Evolutionary conservation across 1,140 invertebrate species (phyloP), one percentile per base, ranked within the genome.

Genomic region (Drosophila triauraria): DNA sequence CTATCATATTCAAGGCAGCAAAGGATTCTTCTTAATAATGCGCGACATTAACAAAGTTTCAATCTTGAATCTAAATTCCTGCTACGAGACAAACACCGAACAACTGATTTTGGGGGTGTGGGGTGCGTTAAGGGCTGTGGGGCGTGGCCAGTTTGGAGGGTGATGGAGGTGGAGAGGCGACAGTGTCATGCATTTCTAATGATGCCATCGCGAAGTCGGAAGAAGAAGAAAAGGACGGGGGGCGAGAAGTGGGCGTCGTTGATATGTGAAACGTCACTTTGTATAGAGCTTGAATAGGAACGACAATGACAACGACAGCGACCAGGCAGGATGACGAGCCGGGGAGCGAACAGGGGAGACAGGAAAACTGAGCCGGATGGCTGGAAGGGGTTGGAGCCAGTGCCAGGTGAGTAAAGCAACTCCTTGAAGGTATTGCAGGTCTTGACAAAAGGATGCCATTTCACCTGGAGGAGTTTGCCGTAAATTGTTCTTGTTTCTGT

Each of bases 181-280:
- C 88, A 91, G 84, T 91, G 88, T 91, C 88, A 91, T 91, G 90
- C 88, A 91, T 91, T 85, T 85, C 75, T 91, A 91, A 91, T 91
- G 87, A 91, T 82, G 78, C 72, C 74, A 72, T 71, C 61, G 81
- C 64, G 56, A 44, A 44, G 68, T 53, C 30, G 61, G 20, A 40
- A 25, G 53, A 42, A 40, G 43, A 38, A 30, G 30, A 32, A n/a
- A 10, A n/a, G 25, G 32, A 10, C 15, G 12, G 15, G 15, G 53
- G 35, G 8, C 38, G 25, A 71, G 30, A 38, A 35, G 46, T 50
- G 44, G 46, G 67, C 67, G 70, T 72, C 68, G 79, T 80, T 91
- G 82, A 91, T 91, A 91, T 91, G 87, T 91, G 82, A 91, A 81
- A 91, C 86, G 87, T 83, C 87, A 91, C 70, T 86, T 91, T 87